Base-by-base conservation (phyloP, 2,113 vertebrate species). In the Epinephelus cyanopodus region DNA sequence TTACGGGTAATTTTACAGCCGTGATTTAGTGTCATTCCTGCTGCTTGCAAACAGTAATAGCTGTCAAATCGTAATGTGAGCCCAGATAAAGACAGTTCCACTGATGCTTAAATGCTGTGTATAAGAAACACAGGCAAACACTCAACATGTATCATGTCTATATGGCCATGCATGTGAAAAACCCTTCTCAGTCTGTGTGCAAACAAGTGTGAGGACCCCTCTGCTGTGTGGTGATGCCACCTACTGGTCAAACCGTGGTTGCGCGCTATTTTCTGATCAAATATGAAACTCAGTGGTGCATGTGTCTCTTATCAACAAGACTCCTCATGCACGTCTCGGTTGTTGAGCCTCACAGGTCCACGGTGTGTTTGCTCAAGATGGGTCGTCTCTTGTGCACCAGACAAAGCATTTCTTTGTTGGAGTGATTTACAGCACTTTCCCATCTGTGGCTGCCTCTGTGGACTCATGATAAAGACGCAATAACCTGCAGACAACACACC, bases 141-240 rank as follows among this genome's bases (percentile, higher is more conserved):
- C 4, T 45, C 3, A 4, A 82, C n/a, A 63, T 9, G 54, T 21
- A n/a, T 52, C 2, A 37, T 79, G 52, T 82, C 12, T 67, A 18
- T 10, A 5, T 33, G 25, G n/a, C 54, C 8, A 21, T 19, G n/a
- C 9, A 17, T 25, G 11, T 60, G 7, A 52, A 23, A 60, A 54
- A 27, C 45, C 9, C 15, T 13, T 33, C 1, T 57, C 1, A 29
- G 29, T 77, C 45, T 21, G 12, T 45, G 12, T 3, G 47, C 50
- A 29, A 62, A 64, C n/a, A 48, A 25, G 9, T 15, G 5, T 63
- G 14, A 23, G 15, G 18, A 4, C 60, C 9, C 17, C 79, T 87
- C 60, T 87, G 62, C 75, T 90, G 86, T 93, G 89, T 80, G 64
- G 62, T 48, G 48, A 61, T 85, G 93, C 93, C 94, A 86, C 89